Evolutionary conservation across 2,888 invertebrate genomes (phyloP).

Genomic region (Xanthorhoe spadicearia): DNA sequence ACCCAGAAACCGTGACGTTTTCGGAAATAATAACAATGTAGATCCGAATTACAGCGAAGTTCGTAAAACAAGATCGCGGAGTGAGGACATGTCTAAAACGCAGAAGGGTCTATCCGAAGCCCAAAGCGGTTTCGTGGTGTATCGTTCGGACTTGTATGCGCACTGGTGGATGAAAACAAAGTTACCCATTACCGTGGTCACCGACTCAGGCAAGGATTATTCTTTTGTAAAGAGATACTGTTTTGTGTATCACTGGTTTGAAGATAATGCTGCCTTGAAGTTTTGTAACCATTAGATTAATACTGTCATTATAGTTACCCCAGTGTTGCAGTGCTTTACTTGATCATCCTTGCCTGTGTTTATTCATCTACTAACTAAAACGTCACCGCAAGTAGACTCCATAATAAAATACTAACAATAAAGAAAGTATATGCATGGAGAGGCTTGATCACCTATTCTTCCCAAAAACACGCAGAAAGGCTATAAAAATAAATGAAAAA

Average conservation of each 20-base stretch:
- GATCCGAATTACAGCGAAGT: conserved; percentile 52
- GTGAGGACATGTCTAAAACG: conserved; percentile 78
- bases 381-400: conserved; percentile 75
- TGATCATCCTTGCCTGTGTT: conserved; percentile 86
- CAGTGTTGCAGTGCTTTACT: conserved; percentile 85
- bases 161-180: conserved; percentile 97
- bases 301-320: conserved; percentile 79
- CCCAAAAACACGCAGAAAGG: conserved; percentile 43
- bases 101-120: conserved; percentile 73
- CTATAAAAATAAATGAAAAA: conserved; percentile 20
- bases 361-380: conserved; percentile 82
- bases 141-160: conserved; percentile 93
- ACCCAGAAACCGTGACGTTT: conserved; percentile 68
- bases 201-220: conserved; percentile 85
- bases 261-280: conserved; percentile 82
- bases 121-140: conserved; percentile 84
- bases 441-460: conserved; percentile 66
- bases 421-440: conserved; percentile 70
- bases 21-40: conserved; percentile 59
- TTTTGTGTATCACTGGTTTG: conserved; percentile 83
- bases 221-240: conserved; percentile 84
- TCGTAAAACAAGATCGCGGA: conserved; percentile 75
- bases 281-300: conserved; percentile 82
- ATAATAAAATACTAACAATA: conserved; percentile 71
- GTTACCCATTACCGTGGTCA: conserved; percentile 87